Conservation (phyloP, 2,113 vertebrate species). For the Ploceus nigricollis region DNA sequence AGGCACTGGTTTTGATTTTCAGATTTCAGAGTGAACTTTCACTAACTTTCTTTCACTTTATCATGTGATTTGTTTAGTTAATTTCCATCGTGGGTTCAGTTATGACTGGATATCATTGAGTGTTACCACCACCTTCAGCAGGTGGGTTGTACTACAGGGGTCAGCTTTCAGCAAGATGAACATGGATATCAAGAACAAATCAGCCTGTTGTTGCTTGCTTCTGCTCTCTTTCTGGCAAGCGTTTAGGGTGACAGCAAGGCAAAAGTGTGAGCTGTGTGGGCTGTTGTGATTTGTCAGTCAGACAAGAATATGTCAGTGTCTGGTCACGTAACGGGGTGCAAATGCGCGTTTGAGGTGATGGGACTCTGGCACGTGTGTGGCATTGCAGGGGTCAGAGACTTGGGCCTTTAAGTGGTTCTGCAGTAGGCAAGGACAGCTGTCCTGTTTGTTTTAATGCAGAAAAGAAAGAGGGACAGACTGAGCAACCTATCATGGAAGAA, state of each 20-base stretch:
- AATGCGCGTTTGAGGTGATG: background rate
- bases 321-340: background rate
- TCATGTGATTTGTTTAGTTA: background rate
- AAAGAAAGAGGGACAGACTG: background rate
- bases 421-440: background rate
- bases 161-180: background rate
- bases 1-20: background rate
- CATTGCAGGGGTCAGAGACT: background rate
- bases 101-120: background rate
- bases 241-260: background rate
- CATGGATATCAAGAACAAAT: background rate
- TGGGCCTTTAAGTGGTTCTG: background rate
- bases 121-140: background rate
- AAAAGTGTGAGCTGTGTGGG: background rate
- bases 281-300: background rate
- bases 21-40: background rate
- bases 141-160: background rate
- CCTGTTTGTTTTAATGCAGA: background rate
- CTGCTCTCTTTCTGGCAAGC: background rate
- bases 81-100: background rate
- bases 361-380: background rate
- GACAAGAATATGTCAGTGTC: background rate
- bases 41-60: background rate
- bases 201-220: background rate
- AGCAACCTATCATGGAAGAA: background rate